Evolutionary conservation across 2,797 vertebrate species (phyloP).

Genomic region (Leptatherina wallacei): DNA sequence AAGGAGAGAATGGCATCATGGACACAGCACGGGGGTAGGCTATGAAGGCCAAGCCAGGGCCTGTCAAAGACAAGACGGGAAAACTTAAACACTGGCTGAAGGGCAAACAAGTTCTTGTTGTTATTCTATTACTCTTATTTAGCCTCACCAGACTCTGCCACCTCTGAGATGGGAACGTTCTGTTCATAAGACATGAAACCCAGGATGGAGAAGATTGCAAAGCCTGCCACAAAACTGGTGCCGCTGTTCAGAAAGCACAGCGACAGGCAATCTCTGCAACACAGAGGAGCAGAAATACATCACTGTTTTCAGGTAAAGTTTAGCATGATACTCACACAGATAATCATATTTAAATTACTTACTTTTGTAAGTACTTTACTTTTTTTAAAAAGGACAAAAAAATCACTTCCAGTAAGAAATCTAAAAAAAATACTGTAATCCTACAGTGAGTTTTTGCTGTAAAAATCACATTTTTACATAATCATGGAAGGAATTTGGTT

Average conservation of each 20-base stretch:
- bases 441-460: no score
- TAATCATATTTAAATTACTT: neutral
- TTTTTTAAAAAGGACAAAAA: no score
- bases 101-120: neutral
- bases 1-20: slow-evolving; percentile 92
- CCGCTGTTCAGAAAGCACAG: slow-evolving; percentile 91
- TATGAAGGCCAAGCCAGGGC: slow-evolving; percentile 93
- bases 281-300: neutral
- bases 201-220: slow-evolving; percentile 95
- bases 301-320: neutral
- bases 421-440: no score
- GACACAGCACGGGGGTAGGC: slow-evolving; percentile 92
- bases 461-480: neutral
- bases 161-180: slow-evolving; percentile 90
- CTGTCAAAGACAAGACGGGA: slow-evolving; percentile 59
- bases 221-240: slow-evolving; percentile 92
- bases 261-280: slow-evolving; percentile 87
- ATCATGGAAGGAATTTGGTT: neutral
- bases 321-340: neutral
- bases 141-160: slow-evolving; percentile 89
- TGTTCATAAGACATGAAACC: slow-evolving; percentile 94
- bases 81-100: neutral
- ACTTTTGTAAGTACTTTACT: no score
- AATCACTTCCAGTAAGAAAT: no score
- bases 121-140: neutral